Evolutionary conservation across 2,113 vertebrate species (phyloP).

Genomic region (Ia io): DNA sequence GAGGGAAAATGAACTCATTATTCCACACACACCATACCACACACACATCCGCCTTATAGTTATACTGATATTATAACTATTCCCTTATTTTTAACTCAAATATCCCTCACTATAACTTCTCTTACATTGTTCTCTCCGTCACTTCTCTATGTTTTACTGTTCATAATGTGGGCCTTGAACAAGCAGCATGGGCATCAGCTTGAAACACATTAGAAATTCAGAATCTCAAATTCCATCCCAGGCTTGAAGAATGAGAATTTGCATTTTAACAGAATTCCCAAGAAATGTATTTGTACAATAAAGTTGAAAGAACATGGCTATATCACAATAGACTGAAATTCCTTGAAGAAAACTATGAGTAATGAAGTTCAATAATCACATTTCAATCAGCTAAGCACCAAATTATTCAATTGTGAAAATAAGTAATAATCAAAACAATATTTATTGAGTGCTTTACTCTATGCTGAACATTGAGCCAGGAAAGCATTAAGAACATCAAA

Average conservation of each 20-base stretch:
- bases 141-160: not conserved
- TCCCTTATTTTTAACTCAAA: not conserved
- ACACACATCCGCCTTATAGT: not conserved
- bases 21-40: not conserved
- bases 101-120: not conserved
- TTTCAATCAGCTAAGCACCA: conserved; percentile 4
- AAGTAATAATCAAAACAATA: not conserved
- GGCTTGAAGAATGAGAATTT: not conserved
- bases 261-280: not conserved
- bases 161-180: not conserved
- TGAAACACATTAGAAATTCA: not conserved
- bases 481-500: not conserved
- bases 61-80: not conserved
- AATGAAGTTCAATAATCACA: not conserved
- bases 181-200: not conserved
- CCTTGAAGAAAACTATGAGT: not conserved
- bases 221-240: not conserved
- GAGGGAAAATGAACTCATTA: not conserved
- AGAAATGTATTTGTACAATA: not conserved
- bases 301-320: not conserved
- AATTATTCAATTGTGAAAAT: not conserved
- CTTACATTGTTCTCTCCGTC: not conserved
- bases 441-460: not conserved
- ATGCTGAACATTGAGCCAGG: not conserved
- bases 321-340: not conserved